Evolutionary conservation across 2,888 invertebrate species (phyloP), one percentile per base, ranked within the genome.

Genomic region (Drosophila fulvimacula): DNA sequence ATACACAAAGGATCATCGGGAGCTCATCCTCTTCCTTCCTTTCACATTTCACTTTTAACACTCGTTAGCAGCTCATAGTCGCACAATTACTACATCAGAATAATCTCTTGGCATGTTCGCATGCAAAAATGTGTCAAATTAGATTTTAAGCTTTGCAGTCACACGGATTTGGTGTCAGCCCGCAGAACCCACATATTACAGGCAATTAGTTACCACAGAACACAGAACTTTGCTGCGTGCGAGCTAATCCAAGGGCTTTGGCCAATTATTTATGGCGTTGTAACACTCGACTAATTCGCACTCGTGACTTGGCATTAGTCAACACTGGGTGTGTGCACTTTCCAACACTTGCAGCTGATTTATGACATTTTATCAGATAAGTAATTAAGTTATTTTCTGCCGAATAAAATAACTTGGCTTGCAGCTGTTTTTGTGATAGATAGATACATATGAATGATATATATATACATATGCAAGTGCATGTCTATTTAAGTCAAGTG

Each of bases 241-340:
- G 55, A 60, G 66, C 58, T 82, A 83, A 86, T 83, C 83, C 71
- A 56, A 67, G 71, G 63, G 82, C 63, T 83, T 85, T 73, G 38
- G 67, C 69, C 82, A 72, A 70, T 86, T 86, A 82, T 82, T 82
- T 82, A 82, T 82, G 79, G 73, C 68, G 56, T 21, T 65, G 73
- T 65, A 49, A 49, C 57, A 65, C 42, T 65, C 44, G 64, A 69
- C 73, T 69, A 68, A 75, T 76, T 60, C 77, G 13, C 65, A 51
- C 65, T 52, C 49, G 60, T 72, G 73, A 77, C 76, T 73, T 30
- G 64, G 76, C 76, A 77, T 76, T 76, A 76, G 76, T 76, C 73
- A 76, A 76, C 76, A 76, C 76, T 76, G 39, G 55, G 46, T 76
- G 59, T 44, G 63, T 51, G 42, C 64, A 69, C 55, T 76, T 73